Conservation (phyloP, 2,797 vertebrate genomes). For the Acanthurus lineatus region DNA sequence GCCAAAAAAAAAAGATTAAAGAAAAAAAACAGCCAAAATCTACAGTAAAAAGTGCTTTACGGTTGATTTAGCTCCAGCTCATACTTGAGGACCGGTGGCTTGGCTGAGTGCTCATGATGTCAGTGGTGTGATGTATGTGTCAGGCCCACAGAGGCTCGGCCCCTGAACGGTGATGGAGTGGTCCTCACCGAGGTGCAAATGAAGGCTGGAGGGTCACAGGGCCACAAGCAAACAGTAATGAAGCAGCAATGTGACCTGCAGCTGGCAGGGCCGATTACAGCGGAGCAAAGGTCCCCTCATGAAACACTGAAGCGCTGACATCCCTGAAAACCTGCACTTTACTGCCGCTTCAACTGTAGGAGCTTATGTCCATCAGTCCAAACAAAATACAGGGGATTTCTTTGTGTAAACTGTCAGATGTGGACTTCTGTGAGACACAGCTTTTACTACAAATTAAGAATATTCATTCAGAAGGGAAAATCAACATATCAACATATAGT, state of each 20-base stretch:
- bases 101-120: constrained; percentile 54
- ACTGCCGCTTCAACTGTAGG: constrained; percentile 19
- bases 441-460: neutral
- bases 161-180: constrained; percentile 81
- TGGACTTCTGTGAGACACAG: neutral
- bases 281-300: constrained; percentile 64
- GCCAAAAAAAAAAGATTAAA: neutral
- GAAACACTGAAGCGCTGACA: constrained; percentile 51
- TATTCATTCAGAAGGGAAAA: neutral
- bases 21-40: neutral
- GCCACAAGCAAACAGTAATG: constrained; percentile 84
- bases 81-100: constrained; percentile 26
- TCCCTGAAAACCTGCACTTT: constrained; percentile 37
- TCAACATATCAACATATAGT: neutral
- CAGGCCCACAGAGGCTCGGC: constrained; percentile 52
- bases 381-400: constrained; percentile 23
- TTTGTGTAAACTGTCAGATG: neutral
- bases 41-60: neutral
- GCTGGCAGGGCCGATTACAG: constrained; percentile 65
- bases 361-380: neutral
- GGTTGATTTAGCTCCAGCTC: constrained; percentile 18
- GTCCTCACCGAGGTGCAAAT: constrained; percentile 87
- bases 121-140: constrained; percentile 73
- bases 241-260: constrained; percentile 83
- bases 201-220: constrained; percentile 81